These are phyloP conservation scores for Sarcophaga rosellei DNA, from an alignment of 2,888 invertebrate species.

Conservation along the genomic window DNA sequence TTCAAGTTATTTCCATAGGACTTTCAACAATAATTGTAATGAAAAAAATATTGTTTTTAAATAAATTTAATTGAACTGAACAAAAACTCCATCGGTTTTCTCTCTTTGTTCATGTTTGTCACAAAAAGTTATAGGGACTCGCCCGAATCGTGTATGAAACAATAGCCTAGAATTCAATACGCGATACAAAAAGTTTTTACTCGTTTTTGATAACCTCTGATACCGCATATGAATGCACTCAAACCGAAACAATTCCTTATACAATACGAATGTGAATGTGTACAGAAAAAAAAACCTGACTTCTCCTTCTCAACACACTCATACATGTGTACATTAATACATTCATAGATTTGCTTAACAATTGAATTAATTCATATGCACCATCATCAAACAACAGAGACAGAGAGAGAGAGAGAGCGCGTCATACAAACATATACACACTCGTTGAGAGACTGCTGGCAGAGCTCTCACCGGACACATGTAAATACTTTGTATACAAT, in stretches of 20 bases:
- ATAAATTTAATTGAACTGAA: no score
- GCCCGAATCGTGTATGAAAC: no score
- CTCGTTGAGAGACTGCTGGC: no score
- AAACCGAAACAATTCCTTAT: neutral
- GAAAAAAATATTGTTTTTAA: no score
- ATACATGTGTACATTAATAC: slow-evolving; percentile 27
- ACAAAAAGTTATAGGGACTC: no score
- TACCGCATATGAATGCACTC: slow-evolving; percentile 25
- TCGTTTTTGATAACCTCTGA: slow-evolving; percentile 38
- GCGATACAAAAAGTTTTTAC: no score
- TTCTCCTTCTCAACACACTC: neutral
- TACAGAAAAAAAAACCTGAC: neutral
- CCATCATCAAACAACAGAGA: slow-evolving; percentile 35
- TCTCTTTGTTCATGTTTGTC: no score
- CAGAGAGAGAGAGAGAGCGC: slow-evolving; percentile 5
- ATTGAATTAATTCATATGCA: slow-evolving; percentile 66
- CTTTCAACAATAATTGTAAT: no score
- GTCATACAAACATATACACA: no score
- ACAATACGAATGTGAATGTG: neutral
- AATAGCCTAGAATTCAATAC: no score
- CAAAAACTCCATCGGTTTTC: no score
- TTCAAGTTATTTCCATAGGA: no score
- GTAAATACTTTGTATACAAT: slow-evolving; percentile 53
- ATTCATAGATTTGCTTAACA: slow-evolving; percentile 57
- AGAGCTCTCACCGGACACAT: slow-evolving; percentile 55